Evolutionary conservation across 2,113 vertebrate species (phyloP), one percentile per base, ranked within the genome.

Genomic region (Heterotis niloticus): DNA sequence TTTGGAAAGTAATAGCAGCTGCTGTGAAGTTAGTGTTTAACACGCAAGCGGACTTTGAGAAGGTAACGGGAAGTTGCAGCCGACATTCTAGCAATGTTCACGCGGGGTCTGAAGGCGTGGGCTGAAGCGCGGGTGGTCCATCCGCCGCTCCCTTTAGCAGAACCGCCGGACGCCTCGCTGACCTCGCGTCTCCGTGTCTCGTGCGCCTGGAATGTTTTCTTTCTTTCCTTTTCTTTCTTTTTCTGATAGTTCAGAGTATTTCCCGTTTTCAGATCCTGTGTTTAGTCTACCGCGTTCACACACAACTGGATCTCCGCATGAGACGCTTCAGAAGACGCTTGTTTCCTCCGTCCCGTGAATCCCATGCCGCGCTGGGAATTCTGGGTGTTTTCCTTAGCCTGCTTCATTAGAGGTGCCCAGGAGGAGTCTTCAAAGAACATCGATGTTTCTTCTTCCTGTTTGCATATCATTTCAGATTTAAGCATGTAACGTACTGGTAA

Each of bases 241-340:
- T 81, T 78, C 64, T n/a, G 24, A 69, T 66, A 28, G 73, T 20
- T 75, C 23, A 9, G n/a, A 16, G 65, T 44, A 9, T 68, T 84
- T 81, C 71, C 51, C 66, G 20, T 78, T 78, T 64, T 78, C 52
- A 34, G 71, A 76, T 83, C 80, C 79, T 67, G 72, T 85, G 81
- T 85, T 85, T 82, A 81, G 82, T 79, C 82, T 81, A 64, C 12
- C 7, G 12, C 11, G n/a, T 64, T 60, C 20, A 26, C 20, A 28
- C 66, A 68, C 24, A 18, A 26, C 9, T 52, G 71, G 64, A 82
- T 72, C 44, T 51, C 60, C 56, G 76, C 29, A 75, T 71, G 59
- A 57, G 13, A 34, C 64, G 78, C 14, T 34, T 57, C 69, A 56
- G 17, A 71, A 29, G 52, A 62, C 79, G 80, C 60, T 82, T 67